phyloP scores from a whole-genome alignment of 1,140 invertebrate genomes.

The Euborellia annulipes region DNA sequence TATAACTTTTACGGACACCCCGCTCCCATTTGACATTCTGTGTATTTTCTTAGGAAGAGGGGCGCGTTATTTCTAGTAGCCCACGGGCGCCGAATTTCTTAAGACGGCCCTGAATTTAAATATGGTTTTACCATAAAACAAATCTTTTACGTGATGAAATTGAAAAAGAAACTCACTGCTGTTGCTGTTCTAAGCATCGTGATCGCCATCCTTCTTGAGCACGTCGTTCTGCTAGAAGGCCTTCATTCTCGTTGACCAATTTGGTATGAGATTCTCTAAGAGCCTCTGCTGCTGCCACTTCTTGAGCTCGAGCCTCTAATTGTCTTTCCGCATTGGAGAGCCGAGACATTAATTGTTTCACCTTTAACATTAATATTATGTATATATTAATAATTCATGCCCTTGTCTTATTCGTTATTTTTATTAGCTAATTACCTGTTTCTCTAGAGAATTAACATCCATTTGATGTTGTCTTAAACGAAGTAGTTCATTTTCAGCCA shows the following conservation, averaged over 20 bases:
- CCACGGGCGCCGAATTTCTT: no score
- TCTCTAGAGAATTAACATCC: constrained; percentile 43
- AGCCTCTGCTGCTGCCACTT: constrained; percentile 44
- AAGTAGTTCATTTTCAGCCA: constrained; percentile 48
- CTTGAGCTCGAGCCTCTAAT: constrained; percentile 45
- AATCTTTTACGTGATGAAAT: no score
- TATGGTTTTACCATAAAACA: no score
- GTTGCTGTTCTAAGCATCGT: not conserved
- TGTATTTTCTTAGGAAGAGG: no score
- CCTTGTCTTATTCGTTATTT: no score
- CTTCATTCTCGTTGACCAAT: not conserved
- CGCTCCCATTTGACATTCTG: no score
- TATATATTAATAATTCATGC: no score
- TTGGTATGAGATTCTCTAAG: constrained; percentile 26
- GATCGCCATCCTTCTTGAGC: not conserved
- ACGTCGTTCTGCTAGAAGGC: not conserved
- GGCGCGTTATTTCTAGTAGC: no score
- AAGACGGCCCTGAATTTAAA: no score
- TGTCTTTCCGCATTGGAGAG: constrained; percentile 56
- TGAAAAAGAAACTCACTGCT: no score
- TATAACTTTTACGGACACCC: no score
- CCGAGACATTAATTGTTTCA: constrained; percentile 47
- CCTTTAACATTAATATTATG: constrained; percentile 21
- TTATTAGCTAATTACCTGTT: constrained; percentile 26
- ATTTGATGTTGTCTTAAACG: constrained; percentile 48